Base-by-base conservation (phyloP, 2,888 invertebrate species). In the Drosophila colorata region DNA sequence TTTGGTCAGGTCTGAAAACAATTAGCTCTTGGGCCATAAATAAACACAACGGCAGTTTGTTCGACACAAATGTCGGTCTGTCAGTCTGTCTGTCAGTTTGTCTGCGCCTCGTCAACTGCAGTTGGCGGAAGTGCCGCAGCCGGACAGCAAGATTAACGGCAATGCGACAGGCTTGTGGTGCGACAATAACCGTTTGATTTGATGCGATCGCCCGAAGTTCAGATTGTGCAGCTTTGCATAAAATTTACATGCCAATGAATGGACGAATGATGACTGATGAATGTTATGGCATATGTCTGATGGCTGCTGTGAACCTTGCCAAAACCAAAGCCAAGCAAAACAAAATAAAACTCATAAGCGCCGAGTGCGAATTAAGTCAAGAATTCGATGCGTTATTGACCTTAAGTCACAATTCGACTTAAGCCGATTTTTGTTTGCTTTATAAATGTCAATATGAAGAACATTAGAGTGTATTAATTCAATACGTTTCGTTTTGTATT, bases 141-240 rank as follows among this genome's bases (percentile, higher is more conserved):
- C 57, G 52, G 41, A 23, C 33, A 37, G 14, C 56, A 49, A 88
- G 69, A 86, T 72, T 69, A 82, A 72, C 86, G 53, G 69, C 64
- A 44, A 20, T 41, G 55, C 55, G 84, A 58, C 61, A 43, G 59
- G 41, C 63, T 66, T 56, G 47, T 66, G 65, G 59, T 58, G 77
- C 73, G 70, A 87, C 80, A 83, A 83, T 83, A 88, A 87, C 56
- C 80, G 81, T 68, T 87, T 69, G 60, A 83, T 75, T 76, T 55
- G 68, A 63, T 41, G 16, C 57, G 33, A 14, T 16, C 14, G 41
- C 5, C 43, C 18, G 40, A 13, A 33, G 33, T 13, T 33, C 33
- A 33, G 5, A 18, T 52, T 16, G 9, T 2, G 8, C 28, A 28
- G 6, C 52, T 74, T 77, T 80, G 85, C 64, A 80, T 78, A 69